Conservation (phyloP, 2,888 invertebrate genomes). For the Ophraella communa region DNA sequence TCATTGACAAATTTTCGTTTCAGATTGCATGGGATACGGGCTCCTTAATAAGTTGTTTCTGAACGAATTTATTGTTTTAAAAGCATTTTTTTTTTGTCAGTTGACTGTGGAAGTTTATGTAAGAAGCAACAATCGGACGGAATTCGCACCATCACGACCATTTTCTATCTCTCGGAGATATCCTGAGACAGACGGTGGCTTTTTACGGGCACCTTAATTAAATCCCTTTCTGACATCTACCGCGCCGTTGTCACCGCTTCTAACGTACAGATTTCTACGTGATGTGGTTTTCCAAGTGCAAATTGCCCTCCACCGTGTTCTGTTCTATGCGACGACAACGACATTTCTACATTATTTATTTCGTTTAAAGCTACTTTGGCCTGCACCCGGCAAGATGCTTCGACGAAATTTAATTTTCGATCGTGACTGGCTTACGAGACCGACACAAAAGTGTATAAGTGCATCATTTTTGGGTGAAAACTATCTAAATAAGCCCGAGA, state of each 20-base stretch:
- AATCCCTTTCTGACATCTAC: slow-evolving; percentile 62
- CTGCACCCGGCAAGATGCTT: slow-evolving; percentile 30
- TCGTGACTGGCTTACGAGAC: slow-evolving; percentile 16
- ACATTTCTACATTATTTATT: slow-evolving; percentile 55
- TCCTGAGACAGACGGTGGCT: slow-evolving; percentile 48
- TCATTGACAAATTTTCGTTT: too few species aligned
- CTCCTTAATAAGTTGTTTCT: too few species aligned
- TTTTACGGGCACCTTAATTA: slow-evolving; percentile 61
- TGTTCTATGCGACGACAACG: slow-evolving; percentile 33
- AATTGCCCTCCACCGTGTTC: slow-evolving; percentile 53
- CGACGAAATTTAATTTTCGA: slow-evolving; percentile 30
- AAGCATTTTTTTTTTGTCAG: too few species aligned
- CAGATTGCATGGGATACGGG: too few species aligned
- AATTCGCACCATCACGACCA: slow-evolving; percentile 6
- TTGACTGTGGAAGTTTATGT: slow-evolving; percentile 2
- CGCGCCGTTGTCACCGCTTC: slow-evolving; percentile 59
- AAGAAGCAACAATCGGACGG: slow-evolving; percentile 13
- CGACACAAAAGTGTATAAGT: too few species aligned
- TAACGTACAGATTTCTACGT: slow-evolving; percentile 61
- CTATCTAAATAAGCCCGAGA: too few species aligned
- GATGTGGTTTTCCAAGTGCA: slow-evolving; percentile 60
- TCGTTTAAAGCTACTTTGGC: slow-evolving; percentile 50
- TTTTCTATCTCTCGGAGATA: too few species aligned
- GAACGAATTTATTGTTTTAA: too few species aligned
- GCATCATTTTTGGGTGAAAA: too few species aligned